Conservation (phyloP, 1,140 invertebrate species). For the Acyrthosiphon pisum region DNA sequence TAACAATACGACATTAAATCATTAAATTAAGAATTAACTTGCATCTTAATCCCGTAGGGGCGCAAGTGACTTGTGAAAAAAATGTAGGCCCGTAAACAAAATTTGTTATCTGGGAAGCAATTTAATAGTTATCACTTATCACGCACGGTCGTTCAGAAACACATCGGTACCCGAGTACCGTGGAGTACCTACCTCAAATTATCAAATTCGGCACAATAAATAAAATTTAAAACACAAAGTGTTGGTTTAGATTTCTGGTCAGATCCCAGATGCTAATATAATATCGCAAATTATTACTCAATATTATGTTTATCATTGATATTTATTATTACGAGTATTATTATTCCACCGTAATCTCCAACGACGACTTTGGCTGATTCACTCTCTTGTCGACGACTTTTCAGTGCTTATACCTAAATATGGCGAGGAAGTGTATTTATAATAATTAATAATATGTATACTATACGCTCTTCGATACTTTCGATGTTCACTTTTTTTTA, state of each 20-base stretch:
- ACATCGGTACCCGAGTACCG: too few relatives aligned
- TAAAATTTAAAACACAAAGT: not conserved
- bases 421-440: not conserved
- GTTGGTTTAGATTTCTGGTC: not conserved
- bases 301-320: not conserved
- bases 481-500: slow-evolving; percentile 8
- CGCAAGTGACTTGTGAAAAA: too few relatives aligned
- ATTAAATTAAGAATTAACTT: too few relatives aligned
- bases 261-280: not conserved
- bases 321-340: not conserved
- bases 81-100: too few relatives aligned
- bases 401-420: not conserved
- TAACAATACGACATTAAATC: too few relatives aligned
- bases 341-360: not conserved
- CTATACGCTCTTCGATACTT: not conserved
- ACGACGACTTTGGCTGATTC: not conserved
- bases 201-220: not conserved
- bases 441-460: not conserved
- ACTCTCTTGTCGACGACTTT: not conserved
- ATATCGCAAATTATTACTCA: not conserved
- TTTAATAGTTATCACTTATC: not conserved
- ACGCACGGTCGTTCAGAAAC: not conserved
- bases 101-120: not conserved
- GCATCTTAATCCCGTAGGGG: too few relatives aligned
- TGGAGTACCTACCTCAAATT: not conserved